Evolutionary conservation across 2,113 vertebrate genomes (phyloP).

Genomic region (Bos indicus): DNA sequence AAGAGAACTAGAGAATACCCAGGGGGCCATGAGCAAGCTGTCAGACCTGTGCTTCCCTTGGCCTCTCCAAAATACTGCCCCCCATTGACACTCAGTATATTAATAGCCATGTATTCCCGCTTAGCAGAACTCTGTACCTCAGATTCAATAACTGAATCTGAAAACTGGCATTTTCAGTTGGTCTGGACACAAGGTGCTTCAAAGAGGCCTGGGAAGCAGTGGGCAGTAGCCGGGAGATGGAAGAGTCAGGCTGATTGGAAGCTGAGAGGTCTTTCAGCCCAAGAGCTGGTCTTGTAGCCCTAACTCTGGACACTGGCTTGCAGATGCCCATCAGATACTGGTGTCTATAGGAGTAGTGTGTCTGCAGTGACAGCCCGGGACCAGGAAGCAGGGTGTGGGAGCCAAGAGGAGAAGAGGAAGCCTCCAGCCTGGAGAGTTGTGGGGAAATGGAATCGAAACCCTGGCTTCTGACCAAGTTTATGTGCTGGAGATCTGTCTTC

Average conservation of each 20-base stretch:
- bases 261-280: neutral
- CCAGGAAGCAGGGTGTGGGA: neutral
- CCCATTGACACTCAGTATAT: neutral
- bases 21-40: neutral
- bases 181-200: neutral
- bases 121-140: neutral
- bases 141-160: neutral
- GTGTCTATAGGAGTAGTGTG: neutral
- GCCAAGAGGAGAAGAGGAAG: neutral
- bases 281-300: neutral
- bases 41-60: neutral
- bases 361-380: neutral
- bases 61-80: neutral
- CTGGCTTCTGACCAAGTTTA: neutral
- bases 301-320: neutral
- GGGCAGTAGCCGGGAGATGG: accelerated
- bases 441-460: neutral
- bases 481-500: neutral
- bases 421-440: neutral
- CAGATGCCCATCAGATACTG: neutral
- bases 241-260: neutral
- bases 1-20: neutral
- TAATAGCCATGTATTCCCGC: neutral
- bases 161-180: neutral
- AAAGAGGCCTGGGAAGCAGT: neutral